A percentile compares a stretch with the other conserved stretches of the same genome.
These are phyloP conservation scores for Apomyelois bistriatella DNA, from an alignment of 2,888 invertebrate species.

Conservation along the genomic window DNA sequence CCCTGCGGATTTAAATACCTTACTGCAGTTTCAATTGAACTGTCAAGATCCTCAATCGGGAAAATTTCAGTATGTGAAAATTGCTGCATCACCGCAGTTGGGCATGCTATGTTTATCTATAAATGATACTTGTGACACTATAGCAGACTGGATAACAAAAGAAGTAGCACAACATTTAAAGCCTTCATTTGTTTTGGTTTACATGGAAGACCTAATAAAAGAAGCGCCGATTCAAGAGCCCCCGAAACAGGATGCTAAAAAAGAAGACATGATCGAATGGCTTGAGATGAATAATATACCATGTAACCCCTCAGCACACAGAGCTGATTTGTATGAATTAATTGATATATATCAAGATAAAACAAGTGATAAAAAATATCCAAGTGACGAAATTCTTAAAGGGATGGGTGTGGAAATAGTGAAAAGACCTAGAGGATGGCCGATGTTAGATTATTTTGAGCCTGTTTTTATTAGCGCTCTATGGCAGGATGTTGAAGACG, in stretches of 20 bases:
- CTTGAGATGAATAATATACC: slow-evolving; percentile 19
- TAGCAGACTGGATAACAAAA: neutral
- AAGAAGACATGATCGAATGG: slow-evolving; percentile 23
- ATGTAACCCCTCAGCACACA: slow-evolving; percentile 13
- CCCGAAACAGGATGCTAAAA: slow-evolving; percentile 20
- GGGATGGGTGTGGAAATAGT: slow-evolving; percentile 20
- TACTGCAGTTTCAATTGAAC: neutral
- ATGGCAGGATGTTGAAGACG: neutral
- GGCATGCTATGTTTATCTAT: neutral
- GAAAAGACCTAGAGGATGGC: slow-evolving; percentile 10
- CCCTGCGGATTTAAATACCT: neutral
- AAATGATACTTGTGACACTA: neutral
- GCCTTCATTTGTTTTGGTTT: neutral
- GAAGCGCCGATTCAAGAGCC: neutral
- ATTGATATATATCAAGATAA: slow-evolving; percentile 19
- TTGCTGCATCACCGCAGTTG: neutral
- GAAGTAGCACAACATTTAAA: neutral
- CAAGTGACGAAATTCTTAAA: slow-evolving; percentile 15
- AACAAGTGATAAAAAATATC: neutral
- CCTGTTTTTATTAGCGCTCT: neutral
- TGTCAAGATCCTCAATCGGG: neutral
- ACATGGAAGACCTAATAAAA: neutral
- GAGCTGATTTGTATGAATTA: slow-evolving; percentile 25
- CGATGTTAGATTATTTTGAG: slow-evolving; percentile 15
- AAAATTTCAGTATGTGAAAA: neutral